Conservation (phyloP, 2,113 vertebrate species). For the Cacatua alba region DNA sequence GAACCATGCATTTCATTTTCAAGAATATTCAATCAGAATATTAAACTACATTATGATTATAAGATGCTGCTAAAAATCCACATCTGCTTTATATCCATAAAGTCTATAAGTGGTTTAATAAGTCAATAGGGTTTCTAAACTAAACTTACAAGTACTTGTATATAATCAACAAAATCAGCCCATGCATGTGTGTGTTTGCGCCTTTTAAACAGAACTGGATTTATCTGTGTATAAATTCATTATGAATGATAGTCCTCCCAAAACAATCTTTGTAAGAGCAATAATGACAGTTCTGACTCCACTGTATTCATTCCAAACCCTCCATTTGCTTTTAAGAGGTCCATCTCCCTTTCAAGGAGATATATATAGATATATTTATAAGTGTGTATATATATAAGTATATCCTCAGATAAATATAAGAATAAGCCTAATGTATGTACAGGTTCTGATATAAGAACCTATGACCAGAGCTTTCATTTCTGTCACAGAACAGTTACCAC, state of each 20-base stretch:
- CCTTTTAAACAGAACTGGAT: neutral
- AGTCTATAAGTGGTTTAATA: neutral
- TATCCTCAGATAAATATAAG: neutral
- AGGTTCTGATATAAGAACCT: neutral
- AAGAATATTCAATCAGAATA: slow-evolving; percentile 7
- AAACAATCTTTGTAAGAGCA: neutral
- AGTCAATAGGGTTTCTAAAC: neutral
- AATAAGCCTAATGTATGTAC: neutral
- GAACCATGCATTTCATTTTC: neutral
- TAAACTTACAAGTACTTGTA: neutral
- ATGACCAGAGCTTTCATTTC: neutral
- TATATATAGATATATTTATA: neutral
- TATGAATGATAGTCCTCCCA: neutral
- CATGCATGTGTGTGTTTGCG: neutral
- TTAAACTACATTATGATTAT: slow-evolving; percentile 16
- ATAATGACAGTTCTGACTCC: neutral
- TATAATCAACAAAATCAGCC: neutral
- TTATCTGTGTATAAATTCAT: neutral
- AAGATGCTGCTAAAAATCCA: neutral
- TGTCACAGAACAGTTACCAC: neutral
- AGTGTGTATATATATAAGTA: neutral
- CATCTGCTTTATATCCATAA: neutral
- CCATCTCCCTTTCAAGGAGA: neutral
- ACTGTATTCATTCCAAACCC: neutral
- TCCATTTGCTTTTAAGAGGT: neutral